These are phyloP conservation scores for Protobothrops flavoviridis DNA, from an alignment of 2,113 vertebrate genomes.

Conservation along the genomic window DNA sequence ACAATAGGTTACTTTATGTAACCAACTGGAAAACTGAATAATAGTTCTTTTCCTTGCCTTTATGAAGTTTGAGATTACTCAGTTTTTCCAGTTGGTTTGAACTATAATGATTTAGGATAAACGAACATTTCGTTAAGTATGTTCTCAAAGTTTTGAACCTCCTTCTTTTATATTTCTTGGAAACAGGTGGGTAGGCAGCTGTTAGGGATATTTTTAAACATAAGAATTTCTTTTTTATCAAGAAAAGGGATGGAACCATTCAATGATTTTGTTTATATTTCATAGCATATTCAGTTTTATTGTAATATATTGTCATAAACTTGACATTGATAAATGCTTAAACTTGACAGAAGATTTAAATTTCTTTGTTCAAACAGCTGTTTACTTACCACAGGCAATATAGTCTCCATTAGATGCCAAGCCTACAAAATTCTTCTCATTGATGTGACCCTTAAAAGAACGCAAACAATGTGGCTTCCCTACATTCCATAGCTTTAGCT, in stretches of 20 bases:
- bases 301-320: background rate
- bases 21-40: background rate
- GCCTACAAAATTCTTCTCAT: constrained; percentile 98
- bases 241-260: background rate
- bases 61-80: background rate
- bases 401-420: constrained; percentile 97
- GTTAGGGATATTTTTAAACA: background rate
- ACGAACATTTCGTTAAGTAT: background rate
- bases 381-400: constrained; percentile 91
- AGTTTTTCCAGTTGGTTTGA: background rate
- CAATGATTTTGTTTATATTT: background rate
- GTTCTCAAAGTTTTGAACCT: background rate
- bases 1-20: background rate
- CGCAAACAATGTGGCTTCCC: constrained; percentile 96
- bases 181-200: background rate
- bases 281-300: background rate
- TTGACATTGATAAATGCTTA: background rate
- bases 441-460: constrained; percentile 99
- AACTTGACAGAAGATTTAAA: background rate
- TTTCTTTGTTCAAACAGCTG: background rate
- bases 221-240: background rate
- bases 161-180: background rate
- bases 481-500: constrained; percentile 98
- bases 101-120: background rate
- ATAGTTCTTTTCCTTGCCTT: background rate